A percentile compares a stretch with the other conserved stretches of the same genome.
phyloP scores from a whole-genome alignment of 2,113 vertebrate species.

The Australoheros scitulus region DNA sequence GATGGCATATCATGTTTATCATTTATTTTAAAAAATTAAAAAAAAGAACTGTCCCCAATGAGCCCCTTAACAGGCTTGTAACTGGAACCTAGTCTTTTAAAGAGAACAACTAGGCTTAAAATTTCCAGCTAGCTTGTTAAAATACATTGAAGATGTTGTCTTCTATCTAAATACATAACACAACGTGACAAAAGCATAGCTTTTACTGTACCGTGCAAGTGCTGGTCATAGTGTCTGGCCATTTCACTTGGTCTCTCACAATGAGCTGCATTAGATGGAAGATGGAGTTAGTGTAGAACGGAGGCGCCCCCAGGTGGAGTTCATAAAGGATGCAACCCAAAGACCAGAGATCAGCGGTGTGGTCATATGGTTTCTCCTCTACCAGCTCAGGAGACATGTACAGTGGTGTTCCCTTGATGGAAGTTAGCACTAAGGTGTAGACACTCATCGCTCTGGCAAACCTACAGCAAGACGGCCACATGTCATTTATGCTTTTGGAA shows the following conservation, averaged over 20 bases:
- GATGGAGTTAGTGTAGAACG: conserved; percentile 95
- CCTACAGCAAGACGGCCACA: conserved; percentile 67
- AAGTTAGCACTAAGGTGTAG: conserved; percentile 94
- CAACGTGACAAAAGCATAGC: not conserved
- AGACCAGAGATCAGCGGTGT: conserved; percentile 95
- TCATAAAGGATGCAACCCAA: conserved; percentile 97
- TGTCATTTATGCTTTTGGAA: not conserved
- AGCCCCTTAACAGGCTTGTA: not conserved
- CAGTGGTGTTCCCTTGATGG: conserved; percentile 95
- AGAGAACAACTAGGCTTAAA: not conserved
- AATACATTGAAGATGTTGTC: not conserved
- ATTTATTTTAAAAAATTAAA: too few relatives aligned
- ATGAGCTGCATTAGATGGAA: conserved; percentile 94
- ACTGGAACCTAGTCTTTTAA: not conserved
- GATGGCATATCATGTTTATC: not conserved
- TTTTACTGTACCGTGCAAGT: conserved; percentile 84
- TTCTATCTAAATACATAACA: not conserved
- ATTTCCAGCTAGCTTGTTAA: not conserved
- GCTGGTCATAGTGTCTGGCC: conserved; percentile 87
- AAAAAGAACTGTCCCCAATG: not conserved
- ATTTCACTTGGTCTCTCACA: conserved; percentile 87
- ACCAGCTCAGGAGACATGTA: conserved; percentile 98
- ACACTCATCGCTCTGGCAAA: conserved; percentile 96
- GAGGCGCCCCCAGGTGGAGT: conserved; percentile 91
- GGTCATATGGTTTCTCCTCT: conserved; percentile 92